Evolutionary conservation across 2,888 invertebrate species (phyloP).

Genomic region (Sepiola atlantica): DNA sequence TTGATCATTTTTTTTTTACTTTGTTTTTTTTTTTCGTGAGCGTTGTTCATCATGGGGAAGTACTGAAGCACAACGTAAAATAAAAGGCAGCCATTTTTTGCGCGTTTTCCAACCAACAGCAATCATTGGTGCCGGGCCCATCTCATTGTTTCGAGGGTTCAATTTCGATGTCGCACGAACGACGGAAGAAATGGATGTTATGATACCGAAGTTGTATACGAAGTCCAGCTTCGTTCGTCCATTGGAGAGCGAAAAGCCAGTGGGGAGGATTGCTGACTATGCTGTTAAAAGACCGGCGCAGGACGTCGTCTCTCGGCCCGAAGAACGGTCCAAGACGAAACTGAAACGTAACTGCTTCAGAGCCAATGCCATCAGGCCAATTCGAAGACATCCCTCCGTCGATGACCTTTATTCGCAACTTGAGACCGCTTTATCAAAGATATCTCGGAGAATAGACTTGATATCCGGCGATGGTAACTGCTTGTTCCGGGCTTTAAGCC

Average conservation of each 20-base stretch:
- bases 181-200: not conserved
- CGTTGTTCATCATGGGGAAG: not conserved
- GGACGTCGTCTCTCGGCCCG: not conserved
- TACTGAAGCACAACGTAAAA: not conserved
- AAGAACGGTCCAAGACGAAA: not conserved
- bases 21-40: not conserved
- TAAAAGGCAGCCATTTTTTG: not conserved
- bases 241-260: not conserved
- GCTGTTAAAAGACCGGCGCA: not conserved
- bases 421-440: not conserved
- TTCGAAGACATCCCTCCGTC: not conserved
- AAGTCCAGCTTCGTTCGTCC: not conserved
- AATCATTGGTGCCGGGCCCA: slow-evolving; percentile 7
- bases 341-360: not conserved
- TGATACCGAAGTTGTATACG: not conserved
- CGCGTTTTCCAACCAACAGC: not conserved
- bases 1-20: not conserved
- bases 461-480: slow-evolving; percentile 44
- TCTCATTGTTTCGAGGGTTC: not conserved
- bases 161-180: not conserved
- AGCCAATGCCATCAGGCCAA: not conserved
- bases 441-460: slow-evolving; percentile 6
- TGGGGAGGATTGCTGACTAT: not conserved
- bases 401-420: not conserved
- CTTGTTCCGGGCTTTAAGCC: slow-evolving; percentile 41